These are phyloP conservation scores for Neodiprion fabricii DNA, from an alignment of 1,140 invertebrate species.

Conservation along the genomic window DNA sequence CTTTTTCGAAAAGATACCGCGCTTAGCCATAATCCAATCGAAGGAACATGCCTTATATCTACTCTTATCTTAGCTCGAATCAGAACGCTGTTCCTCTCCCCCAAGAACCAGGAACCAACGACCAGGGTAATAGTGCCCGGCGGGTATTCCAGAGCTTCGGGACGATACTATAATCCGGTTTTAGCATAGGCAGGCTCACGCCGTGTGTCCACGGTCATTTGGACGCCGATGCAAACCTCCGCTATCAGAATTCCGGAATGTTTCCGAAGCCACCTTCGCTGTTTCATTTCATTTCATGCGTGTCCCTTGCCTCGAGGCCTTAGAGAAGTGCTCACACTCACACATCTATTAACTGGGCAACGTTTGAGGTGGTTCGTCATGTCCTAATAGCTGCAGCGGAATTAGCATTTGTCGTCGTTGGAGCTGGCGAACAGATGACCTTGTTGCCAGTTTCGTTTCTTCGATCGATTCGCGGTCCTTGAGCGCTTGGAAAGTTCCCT, in stretches of 20 bases:
- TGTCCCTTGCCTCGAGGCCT: background rate
- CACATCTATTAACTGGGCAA: too few species aligned
- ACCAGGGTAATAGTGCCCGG: background rate
- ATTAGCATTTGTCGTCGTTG: too few species aligned
- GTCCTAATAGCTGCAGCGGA: too few species aligned
- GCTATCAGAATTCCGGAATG: background rate
- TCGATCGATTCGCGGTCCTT: background rate
- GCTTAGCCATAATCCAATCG: background rate
- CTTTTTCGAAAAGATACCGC: background rate
- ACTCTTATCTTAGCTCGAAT: background rate
- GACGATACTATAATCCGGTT: background rate
- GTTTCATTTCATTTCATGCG: background rate
- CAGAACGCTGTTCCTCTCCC: background rate
- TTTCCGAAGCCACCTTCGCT: background rate
- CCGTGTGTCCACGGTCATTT: background rate
- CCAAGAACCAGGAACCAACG: background rate
- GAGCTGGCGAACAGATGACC: too few species aligned
- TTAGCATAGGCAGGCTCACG: background rate
- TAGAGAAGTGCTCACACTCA: too few species aligned
- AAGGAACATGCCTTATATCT: background rate
- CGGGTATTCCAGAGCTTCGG: background rate
- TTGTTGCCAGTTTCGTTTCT: too few species aligned
- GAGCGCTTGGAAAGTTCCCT: background rate
- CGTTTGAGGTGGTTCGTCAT: too few species aligned
- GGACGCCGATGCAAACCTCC: background rate